Evolutionary conservation across 2,797 vertebrate genomes (phyloP).

Genomic region (Eospalax fontanierii): DNA sequence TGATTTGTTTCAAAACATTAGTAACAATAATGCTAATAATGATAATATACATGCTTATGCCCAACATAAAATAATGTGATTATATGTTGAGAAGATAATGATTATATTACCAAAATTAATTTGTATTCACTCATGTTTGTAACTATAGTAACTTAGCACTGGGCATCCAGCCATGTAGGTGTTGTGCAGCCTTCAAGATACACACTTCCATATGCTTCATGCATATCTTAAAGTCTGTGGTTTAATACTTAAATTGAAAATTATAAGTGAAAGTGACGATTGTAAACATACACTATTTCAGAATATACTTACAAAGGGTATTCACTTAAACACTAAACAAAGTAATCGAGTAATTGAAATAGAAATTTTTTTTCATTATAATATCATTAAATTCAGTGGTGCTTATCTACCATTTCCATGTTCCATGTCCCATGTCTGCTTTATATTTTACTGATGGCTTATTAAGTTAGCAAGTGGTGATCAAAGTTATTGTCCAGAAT

Average conservation of each 20-base stretch:
- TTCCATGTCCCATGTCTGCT: slow-evolving; percentile 1
- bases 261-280: not conserved
- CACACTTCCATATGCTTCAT: not conserved
- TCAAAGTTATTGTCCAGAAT: slow-evolving; percentile 1
- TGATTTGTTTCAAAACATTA: not conserved
- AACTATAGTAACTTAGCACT: not conserved
- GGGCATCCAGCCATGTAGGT: no score
- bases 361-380: slow-evolving; percentile 27
- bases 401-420: slow-evolving; percentile 22
- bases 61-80: not conserved
- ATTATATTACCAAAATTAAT: not conserved
- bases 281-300: slow-evolving; percentile 26
- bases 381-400: not conserved
- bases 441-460: not conserved
- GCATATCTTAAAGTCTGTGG: not conserved
- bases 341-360: slow-evolving; percentile 41
- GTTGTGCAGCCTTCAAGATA: not conserved
- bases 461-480: slow-evolving; percentile 6
- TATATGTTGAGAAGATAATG: not conserved
- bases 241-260: slow-evolving; percentile 47
- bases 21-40: not conserved
- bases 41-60: not conserved
- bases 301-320: slow-evolving; percentile 5
- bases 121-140: not conserved
- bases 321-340: slow-evolving; percentile 45